These are phyloP conservation scores for Vipera ursinii DNA, from an alignment of 2,797 vertebrate species.

Conservation along the genomic window DNA sequence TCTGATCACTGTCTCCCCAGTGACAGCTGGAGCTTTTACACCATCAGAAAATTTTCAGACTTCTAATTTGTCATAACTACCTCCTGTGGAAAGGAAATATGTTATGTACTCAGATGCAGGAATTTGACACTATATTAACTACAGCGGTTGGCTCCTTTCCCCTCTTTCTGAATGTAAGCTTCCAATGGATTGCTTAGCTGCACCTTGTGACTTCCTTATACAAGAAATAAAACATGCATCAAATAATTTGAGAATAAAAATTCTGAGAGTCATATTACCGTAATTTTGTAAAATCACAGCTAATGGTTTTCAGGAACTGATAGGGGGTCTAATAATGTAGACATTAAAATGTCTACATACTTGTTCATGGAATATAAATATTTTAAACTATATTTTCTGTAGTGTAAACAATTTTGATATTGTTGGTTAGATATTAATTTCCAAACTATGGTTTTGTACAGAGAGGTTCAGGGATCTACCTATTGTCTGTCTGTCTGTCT, in stretches of 20 bases:
- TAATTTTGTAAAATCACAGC: conserved; percentile 44
- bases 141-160: conserved; percentile 57
- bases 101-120: conserved; percentile 85
- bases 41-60: conserved; percentile 99
- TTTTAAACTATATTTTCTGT: not conserved
- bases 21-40: conserved; percentile 99
- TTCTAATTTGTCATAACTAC: conserved; percentile 99
- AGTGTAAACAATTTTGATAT: conserved; percentile 9
- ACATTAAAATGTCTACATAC: not conserved
- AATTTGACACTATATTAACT: conserved; percentile 70
- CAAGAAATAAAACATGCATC: conserved; percentile 52
- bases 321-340: not conserved
- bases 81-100: conserved; percentile 99
- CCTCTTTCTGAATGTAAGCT: conserved; percentile 50
- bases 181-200: conserved; percentile 65
- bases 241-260: conserved; percentile 27
- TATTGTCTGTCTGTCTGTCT: not conserved
- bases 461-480: not conserved
- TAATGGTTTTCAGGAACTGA: conserved; percentile 12
- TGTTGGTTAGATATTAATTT: conserved; percentile 4
- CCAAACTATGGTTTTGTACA: not conserved
- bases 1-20: conserved; percentile 97
- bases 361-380: conserved; percentile 7
- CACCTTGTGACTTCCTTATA: conserved; percentile 56
- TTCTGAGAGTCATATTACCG: not conserved